Evolutionary conservation across 2,888 invertebrate species (phyloP), one percentile per base, ranked within the genome.

Genomic region (Cinara cedri): DNA sequence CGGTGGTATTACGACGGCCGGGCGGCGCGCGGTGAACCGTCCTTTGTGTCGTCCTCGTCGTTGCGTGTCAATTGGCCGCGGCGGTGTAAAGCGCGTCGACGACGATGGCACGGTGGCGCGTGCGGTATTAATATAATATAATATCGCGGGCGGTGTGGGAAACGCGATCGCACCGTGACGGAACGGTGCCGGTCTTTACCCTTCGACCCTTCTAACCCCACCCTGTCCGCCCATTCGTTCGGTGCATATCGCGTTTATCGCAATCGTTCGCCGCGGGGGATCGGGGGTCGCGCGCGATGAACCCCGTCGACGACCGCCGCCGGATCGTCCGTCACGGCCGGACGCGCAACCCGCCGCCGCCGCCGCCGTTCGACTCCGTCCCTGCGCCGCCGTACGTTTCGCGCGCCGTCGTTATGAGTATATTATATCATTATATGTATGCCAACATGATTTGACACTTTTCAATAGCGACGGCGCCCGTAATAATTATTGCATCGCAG

Each of bases 91-190:
- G 3, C 34, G 34, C 34, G 3, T 3, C 34, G 34, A 6, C 34
- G n/a, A n/a, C n/a, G n/a, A 8, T 21, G 44, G 44, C 10, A 3
- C 4, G 16, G 3, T 3, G 3, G 16, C 49, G 26, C 3, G 11
- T 16, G 11, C 46, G 51, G 16, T 21, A 60, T 26, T 60, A 26
- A 26, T n/a, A 16, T 16, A 26, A 60, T 60, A 55, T 55, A 44
- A 19, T n/a, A 42, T 21, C 60, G 46, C 24, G 1, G 26, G n/a
- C 21, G 66, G 76, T 78, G 76, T 78, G 76, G 76, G 76, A 78
- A 78, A 57, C 21, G 68, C 57, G 76, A 68, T 68, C 68, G 49
- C 34, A 78, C 76, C 76, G 76, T 78, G 68, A 78, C 76, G 76
- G 21, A 66, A 76, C 74, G 74, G 42, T 63, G 62, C 51, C 34